phyloP scores from a whole-genome alignment of 1,140 invertebrate genomes.

The Sarcophaga peregrina region DNA sequence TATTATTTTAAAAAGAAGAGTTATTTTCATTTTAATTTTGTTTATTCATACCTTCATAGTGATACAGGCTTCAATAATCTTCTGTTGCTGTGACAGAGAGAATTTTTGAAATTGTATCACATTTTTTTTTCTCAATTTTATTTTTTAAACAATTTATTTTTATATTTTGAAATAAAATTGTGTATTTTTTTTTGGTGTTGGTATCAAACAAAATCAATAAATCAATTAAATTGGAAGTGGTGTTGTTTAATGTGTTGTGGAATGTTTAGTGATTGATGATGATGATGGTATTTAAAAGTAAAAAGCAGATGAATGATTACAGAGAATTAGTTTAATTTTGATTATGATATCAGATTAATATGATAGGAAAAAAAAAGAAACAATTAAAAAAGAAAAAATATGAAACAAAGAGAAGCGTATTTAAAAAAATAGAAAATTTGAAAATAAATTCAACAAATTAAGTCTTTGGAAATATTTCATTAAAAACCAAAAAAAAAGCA shows the following conservation, averaged over 20 bases:
- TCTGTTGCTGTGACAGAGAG: slow-evolving; percentile 73
- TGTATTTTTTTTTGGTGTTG: too few relatives aligned
- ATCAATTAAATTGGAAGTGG: background rate
- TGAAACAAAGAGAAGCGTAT: too few relatives aligned
- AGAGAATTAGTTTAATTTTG: too few relatives aligned
- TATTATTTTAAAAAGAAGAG: background rate
- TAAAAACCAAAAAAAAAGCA: too few relatives aligned
- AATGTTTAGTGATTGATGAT: background rate
- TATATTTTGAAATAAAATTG: slow-evolving; percentile 1
- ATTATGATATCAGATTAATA: too few relatives aligned
- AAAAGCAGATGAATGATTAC: background rate
- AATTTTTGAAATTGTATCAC: slow-evolving; percentile 52
- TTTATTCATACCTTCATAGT: slow-evolving; percentile 84
- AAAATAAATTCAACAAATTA: too few relatives aligned
- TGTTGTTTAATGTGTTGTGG: background rate
- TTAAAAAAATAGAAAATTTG: too few relatives aligned
- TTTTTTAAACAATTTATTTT: slow-evolving; percentile 43
- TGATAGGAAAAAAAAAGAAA: too few relatives aligned
- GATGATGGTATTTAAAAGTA: background rate
- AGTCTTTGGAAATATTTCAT: too few relatives aligned
- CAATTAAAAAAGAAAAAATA: too few relatives aligned
- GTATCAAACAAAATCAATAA: background rate
- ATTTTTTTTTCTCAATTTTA: slow-evolving; percentile 30
- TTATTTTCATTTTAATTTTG: slow-evolving; percentile 10
- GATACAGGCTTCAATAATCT: slow-evolving; percentile 91